A percentile compares a stretch with the other conserved stretches of the same genome.
Conservation (phyloP, 2,888 invertebrate genomes). For the Drosophila paranaensis region DNA sequence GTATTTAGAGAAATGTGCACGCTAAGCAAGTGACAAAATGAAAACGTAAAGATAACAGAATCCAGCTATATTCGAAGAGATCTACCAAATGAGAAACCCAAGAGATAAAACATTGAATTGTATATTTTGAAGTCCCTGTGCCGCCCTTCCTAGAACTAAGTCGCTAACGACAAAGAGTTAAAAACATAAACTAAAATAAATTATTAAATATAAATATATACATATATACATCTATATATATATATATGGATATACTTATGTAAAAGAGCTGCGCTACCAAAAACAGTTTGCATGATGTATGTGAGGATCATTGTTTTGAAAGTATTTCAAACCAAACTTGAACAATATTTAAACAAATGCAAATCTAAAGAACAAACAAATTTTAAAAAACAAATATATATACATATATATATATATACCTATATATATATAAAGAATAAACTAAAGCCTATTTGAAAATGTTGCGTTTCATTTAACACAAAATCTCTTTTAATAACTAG, state of each 20-base stretch:
- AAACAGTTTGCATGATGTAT: conserved; percentile 32
- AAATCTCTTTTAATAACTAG: neutral
- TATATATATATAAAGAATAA: conserved; percentile 53
- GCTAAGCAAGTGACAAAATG: conserved; percentile 15
- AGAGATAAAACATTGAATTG: conserved; percentile 9
- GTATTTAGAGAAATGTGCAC: conserved; percentile 43
- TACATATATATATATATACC: neutral
- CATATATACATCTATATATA: neutral
- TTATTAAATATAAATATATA: conserved; percentile 39
- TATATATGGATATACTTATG: conserved; percentile 44
- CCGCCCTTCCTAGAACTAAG: conserved; percentile 62
- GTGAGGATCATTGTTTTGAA: conserved; percentile 46
- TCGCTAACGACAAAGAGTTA: conserved; percentile 54
- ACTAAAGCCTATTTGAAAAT: conserved; percentile 57
- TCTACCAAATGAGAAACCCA: conserved; percentile 7
- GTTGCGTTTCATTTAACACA: conserved; percentile 22
- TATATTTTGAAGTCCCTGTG: conserved; percentile 49
- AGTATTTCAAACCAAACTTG: conserved; percentile 16
- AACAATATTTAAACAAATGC: conserved; percentile 35
- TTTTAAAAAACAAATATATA: conserved; percentile 42
- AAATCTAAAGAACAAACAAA: conserved; percentile 45
- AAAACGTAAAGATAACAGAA: conserved; percentile 13
- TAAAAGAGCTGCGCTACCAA: conserved; percentile 61
- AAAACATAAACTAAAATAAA: conserved; percentile 46
- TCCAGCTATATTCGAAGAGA: conserved; percentile 11